Evolutionary conservation across 2,113 vertebrate genomes (phyloP).

Genomic region (Cervus canadensis): DNA sequence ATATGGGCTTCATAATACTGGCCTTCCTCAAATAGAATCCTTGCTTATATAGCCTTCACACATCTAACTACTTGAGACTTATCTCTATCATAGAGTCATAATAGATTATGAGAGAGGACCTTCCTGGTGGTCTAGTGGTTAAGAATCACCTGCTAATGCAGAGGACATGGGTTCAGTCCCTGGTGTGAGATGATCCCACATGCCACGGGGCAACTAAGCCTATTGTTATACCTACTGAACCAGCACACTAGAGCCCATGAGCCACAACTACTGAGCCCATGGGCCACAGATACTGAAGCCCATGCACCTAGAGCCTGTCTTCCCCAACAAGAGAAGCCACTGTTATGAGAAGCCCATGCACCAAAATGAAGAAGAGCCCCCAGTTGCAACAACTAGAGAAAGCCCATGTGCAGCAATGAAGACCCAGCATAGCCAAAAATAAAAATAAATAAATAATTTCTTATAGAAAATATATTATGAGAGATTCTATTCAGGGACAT

Average conservation of each 20-base stretch:
- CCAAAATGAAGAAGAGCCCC: background rate
- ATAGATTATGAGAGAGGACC: background rate
- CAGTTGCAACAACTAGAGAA: background rate
- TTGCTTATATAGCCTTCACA: background rate
- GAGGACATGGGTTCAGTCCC: background rate
- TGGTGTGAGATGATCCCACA: background rate
- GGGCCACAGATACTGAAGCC: background rate
- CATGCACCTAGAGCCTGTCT: background rate
- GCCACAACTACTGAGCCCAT: background rate
- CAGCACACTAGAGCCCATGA: background rate
- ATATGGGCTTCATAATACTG: background rate
- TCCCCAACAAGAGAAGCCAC: background rate
- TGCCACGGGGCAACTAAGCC: accelerated
- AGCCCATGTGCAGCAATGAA: background rate
- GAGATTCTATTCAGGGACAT: background rate
- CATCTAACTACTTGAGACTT: background rate
- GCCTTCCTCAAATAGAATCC: background rate
- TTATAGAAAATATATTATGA: background rate
- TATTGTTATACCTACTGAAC: background rate
- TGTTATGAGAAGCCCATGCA: background rate
- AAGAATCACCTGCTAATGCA: background rate
- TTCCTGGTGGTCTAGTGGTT: background rate
- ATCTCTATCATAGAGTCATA: background rate
- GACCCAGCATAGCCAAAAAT: background rate
- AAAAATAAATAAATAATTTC: background rate